Evolutionary conservation across 1,140 invertebrate genomes (phyloP).

Genomic region (Condylostylus longicornis): DNA sequence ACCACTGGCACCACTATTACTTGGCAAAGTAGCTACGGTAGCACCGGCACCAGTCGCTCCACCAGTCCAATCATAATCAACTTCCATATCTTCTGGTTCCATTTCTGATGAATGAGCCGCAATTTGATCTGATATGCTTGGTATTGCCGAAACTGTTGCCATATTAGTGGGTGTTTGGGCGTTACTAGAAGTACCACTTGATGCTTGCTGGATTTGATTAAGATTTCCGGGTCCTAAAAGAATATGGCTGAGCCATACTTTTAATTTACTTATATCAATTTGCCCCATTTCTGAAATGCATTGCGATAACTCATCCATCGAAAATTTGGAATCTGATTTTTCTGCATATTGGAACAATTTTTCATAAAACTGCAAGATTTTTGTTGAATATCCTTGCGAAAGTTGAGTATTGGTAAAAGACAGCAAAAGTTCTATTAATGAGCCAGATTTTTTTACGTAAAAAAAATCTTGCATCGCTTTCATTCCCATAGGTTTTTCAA

Average conservation of each 20-base stretch:
- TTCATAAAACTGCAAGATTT: constrained; percentile 67
- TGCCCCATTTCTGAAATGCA: constrained; percentile 50
- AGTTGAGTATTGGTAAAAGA: constrained; percentile 51
- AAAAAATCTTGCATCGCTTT: constrained; percentile 72
- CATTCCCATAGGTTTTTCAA: constrained; percentile 63
- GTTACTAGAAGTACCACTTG: constrained; percentile 32
- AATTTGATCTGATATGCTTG: constrained; percentile 29
- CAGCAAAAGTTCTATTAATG: constrained; percentile 56
- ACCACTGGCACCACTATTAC: constrained; percentile 22
- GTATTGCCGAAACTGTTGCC: constrained; percentile 30
- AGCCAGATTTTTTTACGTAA: constrained; percentile 39
- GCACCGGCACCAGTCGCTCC: constrained; percentile 26
- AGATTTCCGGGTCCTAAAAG: constrained; percentile 40
- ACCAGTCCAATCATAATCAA: constrained; percentile 21
- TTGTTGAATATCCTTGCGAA: constrained; percentile 54
- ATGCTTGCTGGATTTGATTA: constrained; percentile 16
- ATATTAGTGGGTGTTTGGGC: constrained; percentile 33
- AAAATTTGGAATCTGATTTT: constrained; percentile 39
- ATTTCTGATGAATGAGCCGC: constrained; percentile 7
- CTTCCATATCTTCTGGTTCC: constrained; percentile 27
- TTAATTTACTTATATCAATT: constrained; percentile 47
- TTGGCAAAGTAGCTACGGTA: constrained; percentile 26
- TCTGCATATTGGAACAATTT: constrained; percentile 57
- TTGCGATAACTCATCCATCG: constrained; percentile 50
- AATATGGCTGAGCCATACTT: constrained; percentile 53